A percentile compares a stretch with the other conserved stretches of the same genome.
phyloP scores from a whole-genome alignment of 2,113 vertebrate species.

The Enhydra lutris region DNA sequence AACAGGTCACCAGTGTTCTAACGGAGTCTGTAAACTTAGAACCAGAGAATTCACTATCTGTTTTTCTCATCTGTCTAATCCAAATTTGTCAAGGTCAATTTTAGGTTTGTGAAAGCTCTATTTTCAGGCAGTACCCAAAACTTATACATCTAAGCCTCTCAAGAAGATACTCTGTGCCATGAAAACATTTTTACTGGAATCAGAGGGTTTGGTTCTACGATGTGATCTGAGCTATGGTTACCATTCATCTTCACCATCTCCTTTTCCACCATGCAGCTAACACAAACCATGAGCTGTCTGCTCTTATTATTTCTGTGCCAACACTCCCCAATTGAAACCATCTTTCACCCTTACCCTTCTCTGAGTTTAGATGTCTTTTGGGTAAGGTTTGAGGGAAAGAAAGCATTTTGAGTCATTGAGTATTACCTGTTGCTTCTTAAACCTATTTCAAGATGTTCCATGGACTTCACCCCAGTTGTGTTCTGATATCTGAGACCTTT shows the following conservation, averaged over 20 bases:
- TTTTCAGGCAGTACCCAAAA: not conserved
- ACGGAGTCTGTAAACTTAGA: not conserved
- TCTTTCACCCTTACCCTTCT: not conserved
- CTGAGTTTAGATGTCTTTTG: not conserved
- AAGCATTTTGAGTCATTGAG: not conserved
- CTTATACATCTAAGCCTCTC: not conserved
- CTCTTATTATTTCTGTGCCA: not conserved
- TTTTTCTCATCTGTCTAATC: not conserved
- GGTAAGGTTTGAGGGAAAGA: not conserved
- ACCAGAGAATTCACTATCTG: not conserved
- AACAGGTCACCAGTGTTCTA: not conserved
- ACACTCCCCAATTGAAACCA: not conserved
- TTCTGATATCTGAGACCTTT: not conserved
- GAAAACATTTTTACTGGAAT: not conserved
- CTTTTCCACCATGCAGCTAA: not conserved
- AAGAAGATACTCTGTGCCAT: not conserved
- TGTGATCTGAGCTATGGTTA: not conserved
- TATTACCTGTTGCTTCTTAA: not conserved
- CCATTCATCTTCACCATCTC: not conserved
- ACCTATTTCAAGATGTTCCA: not conserved
- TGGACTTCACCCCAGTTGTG: not conserved
- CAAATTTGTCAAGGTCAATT: not conserved
- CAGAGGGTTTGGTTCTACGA: not conserved
- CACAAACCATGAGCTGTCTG: not conserved
- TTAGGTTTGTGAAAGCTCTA: not conserved